phyloP scores from a whole-genome alignment of 2,113 vertebrate species.

The Hymenochirus boettgeri region DNA sequence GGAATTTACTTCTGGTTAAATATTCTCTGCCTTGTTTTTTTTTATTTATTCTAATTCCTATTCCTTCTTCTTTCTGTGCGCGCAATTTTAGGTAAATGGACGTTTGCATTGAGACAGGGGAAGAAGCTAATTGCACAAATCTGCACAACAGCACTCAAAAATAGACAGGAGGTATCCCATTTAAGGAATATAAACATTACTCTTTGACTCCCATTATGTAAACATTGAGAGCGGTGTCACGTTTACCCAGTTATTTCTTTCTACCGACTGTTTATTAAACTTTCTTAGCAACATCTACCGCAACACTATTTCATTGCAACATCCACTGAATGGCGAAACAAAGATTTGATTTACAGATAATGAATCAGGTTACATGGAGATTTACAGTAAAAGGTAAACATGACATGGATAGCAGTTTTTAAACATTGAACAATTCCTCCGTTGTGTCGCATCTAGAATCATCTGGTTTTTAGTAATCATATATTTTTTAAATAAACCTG shows the following conservation, averaged over 20 bases:
- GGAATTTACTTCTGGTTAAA: no score
- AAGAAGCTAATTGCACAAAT: conserved; percentile 38
- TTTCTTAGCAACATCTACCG: conserved; percentile 20
- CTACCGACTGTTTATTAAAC: conserved; percentile 27
- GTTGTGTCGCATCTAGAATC: no score
- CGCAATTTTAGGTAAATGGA: conserved; percentile 29
- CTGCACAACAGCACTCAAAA: conserved; percentile 18
- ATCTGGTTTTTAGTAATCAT: no score
- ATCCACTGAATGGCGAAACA: background rate
- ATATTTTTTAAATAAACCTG: no score
- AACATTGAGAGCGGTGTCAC: conserved; percentile 12
- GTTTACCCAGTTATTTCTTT: conserved; percentile 20
- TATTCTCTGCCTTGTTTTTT: no score
- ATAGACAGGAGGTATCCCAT: conserved; percentile 10
- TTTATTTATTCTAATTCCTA: no score
- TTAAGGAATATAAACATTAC: conserved; percentile 7
- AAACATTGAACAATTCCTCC: no score
- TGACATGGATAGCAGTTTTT: no score
- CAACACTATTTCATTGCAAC: conserved; percentile 37
- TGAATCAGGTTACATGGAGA: no score
- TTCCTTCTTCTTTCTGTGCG: no score
- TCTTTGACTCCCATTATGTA: conserved; percentile 9
- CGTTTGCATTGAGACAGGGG: conserved; percentile 21
- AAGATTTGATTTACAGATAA: no score
- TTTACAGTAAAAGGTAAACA: no score